Evolutionary conservation across 2,888 invertebrate genomes (phyloP).

Genomic region (Eudasyphora cyanicolor): DNA sequence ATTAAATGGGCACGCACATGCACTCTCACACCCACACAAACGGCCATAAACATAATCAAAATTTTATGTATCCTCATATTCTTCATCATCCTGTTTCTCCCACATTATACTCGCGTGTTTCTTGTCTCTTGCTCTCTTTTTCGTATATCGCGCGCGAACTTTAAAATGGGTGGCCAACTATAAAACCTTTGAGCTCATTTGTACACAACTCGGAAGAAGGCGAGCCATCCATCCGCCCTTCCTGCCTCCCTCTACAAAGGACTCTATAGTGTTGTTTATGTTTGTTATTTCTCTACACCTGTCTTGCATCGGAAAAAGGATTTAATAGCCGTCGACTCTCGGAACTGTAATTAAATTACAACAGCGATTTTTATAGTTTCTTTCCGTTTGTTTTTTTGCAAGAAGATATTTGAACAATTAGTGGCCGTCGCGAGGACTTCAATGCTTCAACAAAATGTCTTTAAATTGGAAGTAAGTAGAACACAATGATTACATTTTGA

Average conservation of each 20-base stretch:
- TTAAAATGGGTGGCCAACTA: background rate
- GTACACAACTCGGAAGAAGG: too few species aligned
- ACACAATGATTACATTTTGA: too few species aligned
- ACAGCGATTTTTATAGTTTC: background rate
- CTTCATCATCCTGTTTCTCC: background rate
- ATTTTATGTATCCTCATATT: constrained; percentile 16
- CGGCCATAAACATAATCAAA: background rate
- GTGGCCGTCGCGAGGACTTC: too few species aligned
- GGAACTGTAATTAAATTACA: background rate
- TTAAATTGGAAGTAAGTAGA: background rate
- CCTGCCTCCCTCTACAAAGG: too few species aligned
- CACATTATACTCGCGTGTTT: background rate
- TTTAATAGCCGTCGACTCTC: background rate
- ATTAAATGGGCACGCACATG: background rate
- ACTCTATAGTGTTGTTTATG: background rate
- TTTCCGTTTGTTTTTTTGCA: background rate
- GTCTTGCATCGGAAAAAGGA: background rate
- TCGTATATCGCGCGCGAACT: background rate
- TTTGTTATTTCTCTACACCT: background rate
- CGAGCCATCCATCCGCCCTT: too few species aligned
- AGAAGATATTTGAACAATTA: background rate
- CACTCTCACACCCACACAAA: background rate
- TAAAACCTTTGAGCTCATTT: too few species aligned
- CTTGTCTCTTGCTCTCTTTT: background rate
- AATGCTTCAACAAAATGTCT: background rate